These are phyloP conservation scores for Lysiphlebus fabarum DNA, from an alignment of 1,140 invertebrate species.

Conservation along the genomic window DNA sequence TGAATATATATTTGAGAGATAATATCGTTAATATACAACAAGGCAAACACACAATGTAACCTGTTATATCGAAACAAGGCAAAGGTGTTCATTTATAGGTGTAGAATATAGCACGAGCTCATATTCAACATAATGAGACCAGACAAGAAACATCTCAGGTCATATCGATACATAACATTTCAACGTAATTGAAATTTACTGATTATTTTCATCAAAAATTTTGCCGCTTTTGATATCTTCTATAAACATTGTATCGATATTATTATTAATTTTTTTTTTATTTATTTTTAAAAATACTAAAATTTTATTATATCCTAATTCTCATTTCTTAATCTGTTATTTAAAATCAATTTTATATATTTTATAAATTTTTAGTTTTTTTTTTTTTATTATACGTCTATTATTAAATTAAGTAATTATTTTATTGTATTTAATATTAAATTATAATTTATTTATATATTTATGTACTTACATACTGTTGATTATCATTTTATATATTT, in stretches of 20 bases:
- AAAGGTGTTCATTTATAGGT: too few species aligned
- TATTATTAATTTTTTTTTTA: too few species aligned
- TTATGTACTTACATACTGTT: conserved; percentile 24
- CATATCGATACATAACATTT: conserved; percentile 27
- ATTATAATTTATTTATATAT: not conserved
- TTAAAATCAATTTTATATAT: conserved; percentile 4
- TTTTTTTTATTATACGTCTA: too few species aligned
- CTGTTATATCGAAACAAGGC: too few species aligned
- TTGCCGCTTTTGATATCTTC: conserved; percentile 16
- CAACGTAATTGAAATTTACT: conserved; percentile 46
- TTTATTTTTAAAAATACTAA: too few species aligned
- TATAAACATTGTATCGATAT: too few species aligned
- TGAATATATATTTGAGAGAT: too few species aligned
- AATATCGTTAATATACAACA: too few species aligned
- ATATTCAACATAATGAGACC: conserved; percentile 49
- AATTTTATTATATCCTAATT: too few species aligned
- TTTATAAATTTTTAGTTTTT: too few species aligned
- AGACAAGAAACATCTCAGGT: conserved; percentile 40
- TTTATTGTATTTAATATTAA: too few species aligned
- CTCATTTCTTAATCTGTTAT: conserved; percentile 8
- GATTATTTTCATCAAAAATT: conserved; percentile 16
- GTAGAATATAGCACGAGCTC: conserved; percentile 39
- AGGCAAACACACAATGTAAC: too few species aligned
- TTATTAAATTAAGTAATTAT: not conserved
- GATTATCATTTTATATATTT: conserved; percentile 6